Evolutionary conservation across 2,888 invertebrate species (phyloP).

Genomic region (Pachliopta kotzebuea): DNA sequence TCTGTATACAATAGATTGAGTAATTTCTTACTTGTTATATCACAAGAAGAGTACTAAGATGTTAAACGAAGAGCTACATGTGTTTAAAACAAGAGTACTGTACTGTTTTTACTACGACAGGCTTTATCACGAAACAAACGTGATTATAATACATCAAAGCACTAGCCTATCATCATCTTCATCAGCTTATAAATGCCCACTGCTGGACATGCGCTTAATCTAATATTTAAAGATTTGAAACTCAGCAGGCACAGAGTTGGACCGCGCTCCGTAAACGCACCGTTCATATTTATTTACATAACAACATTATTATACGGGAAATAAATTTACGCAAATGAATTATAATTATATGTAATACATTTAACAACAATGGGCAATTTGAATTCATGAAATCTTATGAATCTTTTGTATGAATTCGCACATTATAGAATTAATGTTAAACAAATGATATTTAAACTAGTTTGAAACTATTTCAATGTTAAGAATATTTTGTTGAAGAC

Average conservation of each 20-base stretch:
- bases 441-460: constrained; percentile 13
- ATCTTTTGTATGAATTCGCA: constrained; percentile 23
- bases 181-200: too few species aligned
- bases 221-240: too few species aligned
- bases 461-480: not conserved
- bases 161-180: too few species aligned
- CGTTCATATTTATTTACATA: constrained; percentile 12
- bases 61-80: too few species aligned
- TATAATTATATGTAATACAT: constrained; percentile 18
- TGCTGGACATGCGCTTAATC: too few species aligned
- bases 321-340: constrained; percentile 25
- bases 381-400: constrained; percentile 16
- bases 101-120: too few species aligned
- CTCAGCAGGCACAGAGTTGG: not conserved
- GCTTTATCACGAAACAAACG: too few species aligned
- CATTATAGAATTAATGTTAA: constrained; percentile 17
- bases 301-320: constrained; percentile 12
- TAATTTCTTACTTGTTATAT: too few species aligned
- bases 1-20: too few species aligned
- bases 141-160: too few species aligned
- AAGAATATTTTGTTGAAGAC: not conserved
- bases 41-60: too few species aligned
- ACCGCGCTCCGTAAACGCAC: constrained; percentile 17
- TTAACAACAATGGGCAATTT: constrained; percentile 19
- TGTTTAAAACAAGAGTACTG: too few species aligned